A percentile compares a stretch with the other conserved stretches of the same genome.
Evolutionary conservation across 2,888 invertebrate genomes (phyloP).

Genomic region (Athripsodes cinereus): DNA sequence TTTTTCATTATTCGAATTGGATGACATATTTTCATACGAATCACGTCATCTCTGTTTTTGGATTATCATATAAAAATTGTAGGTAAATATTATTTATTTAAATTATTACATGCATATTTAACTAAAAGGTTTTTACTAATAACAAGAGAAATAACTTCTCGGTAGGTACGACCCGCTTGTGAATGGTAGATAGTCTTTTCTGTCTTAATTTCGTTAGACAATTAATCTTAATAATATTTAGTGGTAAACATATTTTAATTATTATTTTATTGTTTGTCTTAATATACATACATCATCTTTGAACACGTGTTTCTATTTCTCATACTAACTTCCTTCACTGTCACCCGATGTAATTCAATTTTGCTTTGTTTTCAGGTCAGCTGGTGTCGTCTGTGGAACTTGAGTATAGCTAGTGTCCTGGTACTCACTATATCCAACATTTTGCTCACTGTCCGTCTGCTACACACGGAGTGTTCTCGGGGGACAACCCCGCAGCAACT

Average conservation of each 20-base stretch:
- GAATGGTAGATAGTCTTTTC: too few species aligned
- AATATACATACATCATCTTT: too few species aligned
- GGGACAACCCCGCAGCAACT: constrained; percentile 25
- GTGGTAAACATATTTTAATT: too few species aligned
- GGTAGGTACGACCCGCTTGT: neutral
- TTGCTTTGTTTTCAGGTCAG: constrained; percentile 36
- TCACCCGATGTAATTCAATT: neutral
- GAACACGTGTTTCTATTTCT: too few species aligned
- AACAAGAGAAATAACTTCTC: neutral
- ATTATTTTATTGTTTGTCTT: too few species aligned
- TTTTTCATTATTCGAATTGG: neutral
- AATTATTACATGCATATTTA: neutral
- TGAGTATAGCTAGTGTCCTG: constrained; percentile 58
- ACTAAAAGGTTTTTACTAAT: neutral
- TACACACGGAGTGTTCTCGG: constrained; percentile 44
- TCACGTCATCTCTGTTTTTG: too few species aligned
- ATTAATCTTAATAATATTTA: too few species aligned
- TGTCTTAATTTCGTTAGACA: neutral
- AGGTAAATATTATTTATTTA: neutral
- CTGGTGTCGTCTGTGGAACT: constrained; percentile 62
- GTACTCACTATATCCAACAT: constrained; percentile 61
- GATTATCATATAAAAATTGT: too few species aligned
- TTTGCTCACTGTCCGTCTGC: constrained; percentile 51
- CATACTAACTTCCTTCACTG: too few species aligned
- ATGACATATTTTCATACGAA: neutral